Evolutionary conservation across 2,797 vertebrate species (phyloP).

Genomic region (Rachycentron canadum): DNA sequence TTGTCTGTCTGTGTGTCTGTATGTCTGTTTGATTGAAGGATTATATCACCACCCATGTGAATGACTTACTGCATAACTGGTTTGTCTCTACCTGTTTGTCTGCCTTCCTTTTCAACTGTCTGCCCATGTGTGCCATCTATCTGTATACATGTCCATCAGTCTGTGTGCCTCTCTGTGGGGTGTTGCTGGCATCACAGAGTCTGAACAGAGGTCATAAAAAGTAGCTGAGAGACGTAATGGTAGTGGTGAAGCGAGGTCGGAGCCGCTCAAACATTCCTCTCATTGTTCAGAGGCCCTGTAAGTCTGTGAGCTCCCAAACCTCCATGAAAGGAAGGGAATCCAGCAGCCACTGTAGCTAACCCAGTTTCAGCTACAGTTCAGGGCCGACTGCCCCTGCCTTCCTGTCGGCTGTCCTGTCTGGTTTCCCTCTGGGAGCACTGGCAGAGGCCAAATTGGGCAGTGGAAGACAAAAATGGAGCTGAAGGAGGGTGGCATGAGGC

Average conservation of each 20-base stretch:
- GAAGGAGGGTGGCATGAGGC: conserved; percentile 30
- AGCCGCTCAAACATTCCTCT: conserved; percentile 86
- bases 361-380: conserved; percentile 57
- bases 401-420: conserved; percentile 48
- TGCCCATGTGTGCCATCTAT: conserved; percentile 36
- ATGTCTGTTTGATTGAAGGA: conserved; percentile 50
- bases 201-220: conserved; percentile 80
- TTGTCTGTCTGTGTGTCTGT: conserved; percentile 40
- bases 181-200: conserved; percentile 52
- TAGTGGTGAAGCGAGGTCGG: conserved; percentile 64
- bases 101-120: conserved; percentile 33
- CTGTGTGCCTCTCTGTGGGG: conserved; percentile 19
- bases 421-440: conserved; percentile 35
- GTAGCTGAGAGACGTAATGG: conserved; percentile 71
- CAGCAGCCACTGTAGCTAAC: conserved; percentile 75
- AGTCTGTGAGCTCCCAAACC: conserved; percentile 80
- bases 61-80: conserved; percentile 40
- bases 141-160: conserved; percentile 53
- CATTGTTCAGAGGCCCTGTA: conserved; percentile 87
- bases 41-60: conserved; percentile 49
- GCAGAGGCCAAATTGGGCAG: conserved; percentile 33
- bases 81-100: conserved; percentile 65
- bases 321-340: conserved; percentile 86
- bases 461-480: conserved; percentile 23
- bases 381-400: conserved; percentile 40